Base-by-base conservation (phyloP, 2,797 vertebrate species). In the Channa striata region DNA sequence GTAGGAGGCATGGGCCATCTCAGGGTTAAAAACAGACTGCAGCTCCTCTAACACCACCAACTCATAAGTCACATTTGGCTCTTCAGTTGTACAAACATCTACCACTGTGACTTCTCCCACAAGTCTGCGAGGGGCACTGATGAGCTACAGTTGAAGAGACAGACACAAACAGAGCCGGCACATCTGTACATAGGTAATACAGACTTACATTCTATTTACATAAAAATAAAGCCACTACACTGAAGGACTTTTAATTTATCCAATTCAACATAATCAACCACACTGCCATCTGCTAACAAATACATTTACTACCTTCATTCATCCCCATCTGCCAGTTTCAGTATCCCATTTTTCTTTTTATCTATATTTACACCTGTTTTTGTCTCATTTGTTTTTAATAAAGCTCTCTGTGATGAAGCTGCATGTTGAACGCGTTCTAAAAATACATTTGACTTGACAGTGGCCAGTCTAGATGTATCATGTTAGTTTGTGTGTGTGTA, bases 1-100 rank as follows among this genome's bases (percentile, higher is more conserved):
- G 86, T 97, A 99, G 72, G 97, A 97, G 46, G 95, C 92, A 72
- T 99, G 96, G 0, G 97, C 98, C 97, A 99, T 99, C 91, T 99
- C 96, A 1, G 96, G 83, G 81, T 93, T 98, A 87, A 99, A 99
- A 43, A 98, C 97, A 39, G 95, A 95, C 92, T 97, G 96, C 75
- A 99, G 93, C 85, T 99, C 98, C 16, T 96, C 91, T 77, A 97
- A 80, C 39, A 97, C 92, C 0, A 84, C 81, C 0, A 96, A 88
- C 84, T 99, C 98, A 74, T 94, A 94, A 0, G 92, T 91, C 59
- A 89, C 86, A 61, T 83, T 88, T 7, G 85, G 92, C 59, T 93
- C 93, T 9, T 95, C 93, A 0, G 90, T 89, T 59, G 94, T 95
- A 56, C 83, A 83, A 30, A 95, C 81, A 68, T 95, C 95, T 73